These are phyloP conservation scores for Cerceris rybyensis DNA, from an alignment of 2,888 invertebrate species.

Conservation along the genomic window DNA sequence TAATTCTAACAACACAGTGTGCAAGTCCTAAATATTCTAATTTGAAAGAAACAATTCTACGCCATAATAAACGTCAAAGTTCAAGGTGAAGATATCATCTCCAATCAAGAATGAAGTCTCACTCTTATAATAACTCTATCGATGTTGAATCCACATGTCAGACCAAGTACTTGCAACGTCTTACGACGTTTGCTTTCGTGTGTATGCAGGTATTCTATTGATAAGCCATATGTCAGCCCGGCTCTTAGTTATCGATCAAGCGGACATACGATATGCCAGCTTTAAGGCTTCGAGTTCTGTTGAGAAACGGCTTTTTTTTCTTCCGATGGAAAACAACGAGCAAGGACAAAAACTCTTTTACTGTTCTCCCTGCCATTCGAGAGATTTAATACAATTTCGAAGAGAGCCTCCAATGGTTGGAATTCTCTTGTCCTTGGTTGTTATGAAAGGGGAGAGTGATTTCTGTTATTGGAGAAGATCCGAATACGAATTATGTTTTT, in stretches of 20 bases:
- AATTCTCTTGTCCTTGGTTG: neutral
- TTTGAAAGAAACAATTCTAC: too few species aligned
- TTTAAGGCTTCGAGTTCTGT: constrained; percentile 21
- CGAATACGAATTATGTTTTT: too few species aligned
- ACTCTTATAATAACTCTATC: too few species aligned
- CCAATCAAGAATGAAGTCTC: too few species aligned
- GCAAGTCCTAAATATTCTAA: too few species aligned
- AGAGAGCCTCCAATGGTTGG: neutral
- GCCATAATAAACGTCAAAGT: too few species aligned
- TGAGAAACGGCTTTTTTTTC: neutral
- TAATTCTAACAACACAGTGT: too few species aligned
- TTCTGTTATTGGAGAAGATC: neutral
- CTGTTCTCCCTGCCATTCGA: neutral
- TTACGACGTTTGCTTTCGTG: neutral
- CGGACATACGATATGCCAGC: constrained; percentile 41
- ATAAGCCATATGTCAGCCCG: constrained; percentile 46
- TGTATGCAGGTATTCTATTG: constrained; percentile 32
- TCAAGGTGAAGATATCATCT: too few species aligned
- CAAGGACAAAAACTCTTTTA: neutral
- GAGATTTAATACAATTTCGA: neutral
- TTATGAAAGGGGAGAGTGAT: neutral
- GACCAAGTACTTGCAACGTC: neutral
- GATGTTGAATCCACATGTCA: neutral
- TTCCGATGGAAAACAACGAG: neutral
- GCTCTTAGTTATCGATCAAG: constrained; percentile 57